phyloP scores from a whole-genome alignment of 2,888 invertebrate species.

The Nematopogon swammerdamellus region DNA sequence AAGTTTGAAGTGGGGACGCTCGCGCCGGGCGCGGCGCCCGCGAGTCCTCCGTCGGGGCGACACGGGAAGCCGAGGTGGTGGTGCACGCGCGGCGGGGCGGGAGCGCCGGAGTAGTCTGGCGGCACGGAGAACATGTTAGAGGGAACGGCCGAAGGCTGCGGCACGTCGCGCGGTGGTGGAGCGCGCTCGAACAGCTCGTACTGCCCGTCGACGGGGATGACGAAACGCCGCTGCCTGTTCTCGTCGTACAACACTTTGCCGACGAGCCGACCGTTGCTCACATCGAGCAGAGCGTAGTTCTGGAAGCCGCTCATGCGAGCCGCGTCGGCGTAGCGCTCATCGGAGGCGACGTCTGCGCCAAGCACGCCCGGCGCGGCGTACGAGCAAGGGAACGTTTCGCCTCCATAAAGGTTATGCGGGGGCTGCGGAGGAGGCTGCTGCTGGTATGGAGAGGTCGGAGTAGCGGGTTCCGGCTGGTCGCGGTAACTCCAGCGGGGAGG shows the following conservation, averaged over 20 bases:
- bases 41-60: constrained; percentile 20
- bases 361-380: background rate
- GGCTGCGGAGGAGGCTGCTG: background rate
- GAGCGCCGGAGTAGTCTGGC: constrained; percentile 34
- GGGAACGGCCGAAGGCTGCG: constrained; percentile 28
- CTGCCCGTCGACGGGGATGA: constrained; percentile 43
- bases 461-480: constrained; percentile 5
- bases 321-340: constrained; percentile 16
- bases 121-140: constrained; percentile 36
- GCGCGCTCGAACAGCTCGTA: constrained; percentile 45
- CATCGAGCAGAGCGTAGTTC: constrained; percentile 41
- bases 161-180: constrained; percentile 32
- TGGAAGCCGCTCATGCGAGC: constrained; percentile 26
- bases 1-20: constrained; percentile 47
- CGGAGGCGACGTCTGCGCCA: background rate
- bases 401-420: background rate
- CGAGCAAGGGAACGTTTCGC: background rate
- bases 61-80: constrained; percentile 22
- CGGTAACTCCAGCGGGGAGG: constrained; percentile 46
- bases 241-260: constrained; percentile 40
- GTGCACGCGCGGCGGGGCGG: constrained; percentile 19
- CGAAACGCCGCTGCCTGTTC: constrained; percentile 39
- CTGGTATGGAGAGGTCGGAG: background rate
- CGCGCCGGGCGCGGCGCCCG: constrained; percentile 20
- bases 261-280: constrained; percentile 44